Base-by-base conservation (phyloP, 2,888 invertebrate genomes). In the Heliconius charithonia region DNA sequence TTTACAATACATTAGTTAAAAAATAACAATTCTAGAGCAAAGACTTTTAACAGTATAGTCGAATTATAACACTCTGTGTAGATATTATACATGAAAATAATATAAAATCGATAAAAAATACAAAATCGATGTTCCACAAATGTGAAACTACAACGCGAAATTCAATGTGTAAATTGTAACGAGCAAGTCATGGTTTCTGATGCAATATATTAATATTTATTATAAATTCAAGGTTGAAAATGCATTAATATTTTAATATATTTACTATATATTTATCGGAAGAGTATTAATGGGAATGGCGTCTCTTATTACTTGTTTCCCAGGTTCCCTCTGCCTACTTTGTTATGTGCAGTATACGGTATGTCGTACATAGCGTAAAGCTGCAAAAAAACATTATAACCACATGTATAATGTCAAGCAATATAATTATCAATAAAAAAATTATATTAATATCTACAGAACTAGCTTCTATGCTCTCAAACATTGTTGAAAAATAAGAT, bases 131-230 rank as follows among this genome's bases (percentile, higher is more conserved):
- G 25, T 72, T n/a, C 13, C n/a, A 72, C 9, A 9, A 59, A 59
- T 72, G n/a, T 25, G 32, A n/a, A 37, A 72, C n/a, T 1, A 56
- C 25, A 59, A 22, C 13, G n/a, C 16, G 59, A 37, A 59, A 59
- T 72, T 59, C 32, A 16, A n/a, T 7, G 32, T 45, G 37, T 45
- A 51, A 51, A 51, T 51, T 51, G 51, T 51, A 51, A 79, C 72
- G 76, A n/a, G 71, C 76, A 41, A 71, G 71, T 71, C 56, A 29
- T 62, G 51, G 25, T 76, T 79, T 76, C 76, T 76, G 76, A 76
- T 66, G 79, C 75, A 79, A 76, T 78, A 51, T 41, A 62, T 65
- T 66, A 77, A 12, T 51, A 41, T 56, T 56, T 56, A 71, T 70
- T 51, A 56, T 25, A 7, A 37, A 59, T 59, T 59, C 32, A 37